Evolutionary conservation across 2,797 vertebrate genomes (phyloP).

Genomic region (Danio choprae): DNA sequence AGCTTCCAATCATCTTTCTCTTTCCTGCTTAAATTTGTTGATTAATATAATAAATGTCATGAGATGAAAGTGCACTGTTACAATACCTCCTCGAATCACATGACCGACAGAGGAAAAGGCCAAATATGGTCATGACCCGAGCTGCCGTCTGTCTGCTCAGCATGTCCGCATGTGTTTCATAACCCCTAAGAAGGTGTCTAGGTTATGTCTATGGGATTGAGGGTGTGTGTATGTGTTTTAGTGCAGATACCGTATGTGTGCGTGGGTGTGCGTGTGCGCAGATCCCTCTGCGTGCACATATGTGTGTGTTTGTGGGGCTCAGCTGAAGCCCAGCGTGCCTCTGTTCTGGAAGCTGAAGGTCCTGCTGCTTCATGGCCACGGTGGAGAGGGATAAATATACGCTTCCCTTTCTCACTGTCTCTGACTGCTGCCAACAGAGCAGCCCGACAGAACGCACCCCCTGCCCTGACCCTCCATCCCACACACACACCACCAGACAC

Average conservation of each 20-base stretch:
- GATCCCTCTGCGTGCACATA: conserved; percentile 52
- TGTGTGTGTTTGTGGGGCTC: conserved; percentile 53
- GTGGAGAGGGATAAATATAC: conserved; percentile 64
- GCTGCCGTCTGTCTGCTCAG: conserved; percentile 38
- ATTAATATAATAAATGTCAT: conserved; percentile 50
- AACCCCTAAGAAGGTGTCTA: conserved; percentile 52
- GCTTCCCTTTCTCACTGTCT: conserved; percentile 53
- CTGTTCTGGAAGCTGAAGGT: conserved; percentile 63
- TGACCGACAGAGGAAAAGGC: conserved; percentile 52
- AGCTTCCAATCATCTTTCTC: not conserved
- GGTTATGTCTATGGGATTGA: conserved; percentile 35
- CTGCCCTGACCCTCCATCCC: conserved; percentile 19
- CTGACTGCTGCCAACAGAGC: conserved; percentile 61
- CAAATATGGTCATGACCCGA: conserved; percentile 56
- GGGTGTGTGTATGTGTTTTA: conserved; percentile 49
- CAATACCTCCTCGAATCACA: conserved; percentile 40
- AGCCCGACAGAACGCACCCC: conserved; percentile 52
- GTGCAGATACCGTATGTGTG: conserved; percentile 47
- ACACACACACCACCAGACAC: not conserved
- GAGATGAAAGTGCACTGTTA: conserved; percentile 24
- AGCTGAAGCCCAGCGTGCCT: conserved; percentile 61
- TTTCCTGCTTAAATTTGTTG: not conserved
- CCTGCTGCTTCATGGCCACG: conserved; percentile 56
- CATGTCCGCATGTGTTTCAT: conserved; percentile 60
- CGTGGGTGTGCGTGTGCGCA: conserved; percentile 44